These are phyloP conservation scores for Drosophila nr. perissopoda DNA, from an alignment of 2,888 invertebrate genomes.

Conservation along the genomic window DNA sequence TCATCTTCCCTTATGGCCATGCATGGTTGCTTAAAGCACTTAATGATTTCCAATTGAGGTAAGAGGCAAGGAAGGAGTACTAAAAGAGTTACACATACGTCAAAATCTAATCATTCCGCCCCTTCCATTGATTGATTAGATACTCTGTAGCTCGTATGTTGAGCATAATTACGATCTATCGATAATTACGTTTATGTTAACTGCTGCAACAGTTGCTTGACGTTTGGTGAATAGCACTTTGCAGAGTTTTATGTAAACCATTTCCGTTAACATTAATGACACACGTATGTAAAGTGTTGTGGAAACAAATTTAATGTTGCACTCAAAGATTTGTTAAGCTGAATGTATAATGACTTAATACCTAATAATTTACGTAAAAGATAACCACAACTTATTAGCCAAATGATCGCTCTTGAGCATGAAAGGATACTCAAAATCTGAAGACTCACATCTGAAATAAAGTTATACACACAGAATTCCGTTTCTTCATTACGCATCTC, in stretches of 20 bases:
- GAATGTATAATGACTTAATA: neutral
- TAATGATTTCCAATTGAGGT: neutral
- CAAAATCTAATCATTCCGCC: neutral
- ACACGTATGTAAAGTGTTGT: constrained; percentile 2
- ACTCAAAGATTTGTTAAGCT: neutral
- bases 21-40: neutral
- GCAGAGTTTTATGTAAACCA: neutral
- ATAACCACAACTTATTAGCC: constrained; percentile 3
- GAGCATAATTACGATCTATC: neutral
- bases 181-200: neutral
- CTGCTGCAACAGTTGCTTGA: neutral
- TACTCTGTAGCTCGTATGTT: neutral
- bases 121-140: neutral
- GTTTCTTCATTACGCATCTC: neutral
- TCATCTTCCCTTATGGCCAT: neutral
- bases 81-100: neutral
- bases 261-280: constrained; percentile 2
- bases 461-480: neutral
- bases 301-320: neutral
- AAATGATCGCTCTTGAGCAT: constrained; percentile 4
- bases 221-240: neutral
- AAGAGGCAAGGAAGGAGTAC: neutral
- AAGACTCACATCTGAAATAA: constrained; percentile 2
- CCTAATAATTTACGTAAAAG: neutral
- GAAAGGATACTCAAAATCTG: neutral